These are phyloP conservation scores for Saxicola maurus DNA, from an alignment of 2,797 vertebrate genomes.

Conservation along the genomic window DNA sequence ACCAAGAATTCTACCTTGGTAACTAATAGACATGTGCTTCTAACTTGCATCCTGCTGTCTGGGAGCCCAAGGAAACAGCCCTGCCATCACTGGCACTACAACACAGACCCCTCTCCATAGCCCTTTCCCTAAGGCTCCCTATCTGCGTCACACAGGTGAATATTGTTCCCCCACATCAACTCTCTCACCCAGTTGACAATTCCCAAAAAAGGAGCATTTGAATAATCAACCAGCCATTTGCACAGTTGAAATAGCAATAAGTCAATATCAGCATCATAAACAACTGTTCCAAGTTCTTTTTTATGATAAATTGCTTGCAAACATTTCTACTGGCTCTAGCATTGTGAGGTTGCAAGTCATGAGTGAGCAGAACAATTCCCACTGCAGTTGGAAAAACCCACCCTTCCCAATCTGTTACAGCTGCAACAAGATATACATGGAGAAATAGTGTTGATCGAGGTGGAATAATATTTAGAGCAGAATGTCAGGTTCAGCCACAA, in stretches of 20 bases:
- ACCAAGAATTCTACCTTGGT: neutral
- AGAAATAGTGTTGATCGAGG: constrained; percentile 57
- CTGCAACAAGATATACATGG: neutral
- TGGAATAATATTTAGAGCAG: constrained; percentile 63
- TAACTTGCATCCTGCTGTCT: neutral
- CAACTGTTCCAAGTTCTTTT: neutral
- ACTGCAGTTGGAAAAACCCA: neutral
- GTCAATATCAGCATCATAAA: neutral
- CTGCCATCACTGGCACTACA: neutral
- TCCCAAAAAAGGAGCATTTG: neutral
- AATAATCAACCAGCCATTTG: neutral
- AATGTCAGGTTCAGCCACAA: constrained; percentile 50
- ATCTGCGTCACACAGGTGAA: neutral
- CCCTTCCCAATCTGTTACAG: constrained; percentile 37
- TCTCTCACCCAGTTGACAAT: neutral
- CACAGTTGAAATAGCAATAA: neutral
- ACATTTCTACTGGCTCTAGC: neutral
- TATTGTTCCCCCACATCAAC: neutral
- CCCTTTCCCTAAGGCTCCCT: neutral
- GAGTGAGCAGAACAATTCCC: constrained; percentile 33
- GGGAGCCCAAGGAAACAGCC: neutral
- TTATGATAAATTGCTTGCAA: neutral
- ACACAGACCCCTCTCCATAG: rapidly evolving
- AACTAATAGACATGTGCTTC: neutral
- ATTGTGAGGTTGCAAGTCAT: neutral